These are phyloP conservation scores for Cataglyphis albicans DNA, from an alignment of 2,888 invertebrate species.

Conservation along the genomic window DNA sequence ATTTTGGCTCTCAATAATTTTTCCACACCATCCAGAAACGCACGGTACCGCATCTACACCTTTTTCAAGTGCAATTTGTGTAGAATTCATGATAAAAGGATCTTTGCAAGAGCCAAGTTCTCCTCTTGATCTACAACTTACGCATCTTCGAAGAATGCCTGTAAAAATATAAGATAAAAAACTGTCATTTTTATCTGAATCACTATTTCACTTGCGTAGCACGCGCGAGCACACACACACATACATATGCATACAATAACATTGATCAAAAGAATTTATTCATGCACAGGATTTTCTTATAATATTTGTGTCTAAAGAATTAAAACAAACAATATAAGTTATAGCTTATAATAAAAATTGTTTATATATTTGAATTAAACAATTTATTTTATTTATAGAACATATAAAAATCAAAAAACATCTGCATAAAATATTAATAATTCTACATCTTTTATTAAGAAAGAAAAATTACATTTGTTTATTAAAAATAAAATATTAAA, in stretches of 20 bases:
- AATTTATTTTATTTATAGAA: background rate
- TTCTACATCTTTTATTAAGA: background rate
- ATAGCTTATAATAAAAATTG: background rate
- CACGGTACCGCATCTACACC: constrained; percentile 93
- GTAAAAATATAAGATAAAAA: constrained; percentile 73
- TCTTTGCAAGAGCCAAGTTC: constrained; percentile 96
- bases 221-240: background rate
- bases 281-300: background rate
- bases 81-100: constrained; percentile 93
- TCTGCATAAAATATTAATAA: background rate
- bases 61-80: constrained; percentile 90
- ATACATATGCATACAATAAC: background rate
- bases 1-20: constrained; percentile 93
- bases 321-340: background rate
- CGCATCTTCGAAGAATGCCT: constrained; percentile 92
- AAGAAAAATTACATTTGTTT: background rate
- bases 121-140: constrained; percentile 94
- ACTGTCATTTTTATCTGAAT: constrained; percentile 35
- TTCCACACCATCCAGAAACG: constrained; percentile 97
- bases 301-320: background rate
- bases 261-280: background rate
- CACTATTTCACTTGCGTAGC: constrained; percentile 14
- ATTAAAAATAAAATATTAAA: constrained; percentile 7
- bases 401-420: background rate
- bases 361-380: background rate